Percentiles rank a stretch among this genome's conserved stretches.
These are phyloP conservation scores for Mechanitis messenoides DNA, from an alignment of 2,888 invertebrate genomes.

Conservation along the genomic window DNA sequence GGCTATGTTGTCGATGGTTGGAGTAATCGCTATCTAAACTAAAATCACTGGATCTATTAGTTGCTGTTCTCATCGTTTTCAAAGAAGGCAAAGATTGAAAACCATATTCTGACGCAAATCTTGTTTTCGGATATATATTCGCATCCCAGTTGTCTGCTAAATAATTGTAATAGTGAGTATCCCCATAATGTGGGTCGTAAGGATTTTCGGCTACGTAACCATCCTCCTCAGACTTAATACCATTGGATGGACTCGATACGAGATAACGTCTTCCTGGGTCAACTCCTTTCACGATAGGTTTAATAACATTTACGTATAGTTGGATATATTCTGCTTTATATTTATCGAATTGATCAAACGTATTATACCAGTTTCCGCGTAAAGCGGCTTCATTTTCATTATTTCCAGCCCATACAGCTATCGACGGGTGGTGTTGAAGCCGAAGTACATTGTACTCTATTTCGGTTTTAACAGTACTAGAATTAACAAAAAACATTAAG, in stretches of 20 bases:
- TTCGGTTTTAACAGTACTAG: conserved; percentile 83
- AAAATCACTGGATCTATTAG: conserved; percentile 70
- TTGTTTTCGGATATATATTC: conserved; percentile 84
- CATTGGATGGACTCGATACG: conserved; percentile 95
- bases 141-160: conserved; percentile 87
- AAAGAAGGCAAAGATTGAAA: conserved; percentile 91
- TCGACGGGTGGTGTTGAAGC: conserved; percentile 89
- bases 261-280: conserved; percentile 83
- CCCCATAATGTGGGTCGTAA: conserved; percentile 87
- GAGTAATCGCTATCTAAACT: conserved; percentile 77
- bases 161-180: conserved; percentile 95
- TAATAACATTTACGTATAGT: conserved; percentile 88
- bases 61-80: conserved; percentile 79
- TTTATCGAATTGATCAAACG: conserved; percentile 61
- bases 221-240: conserved; percentile 81
- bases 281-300: conserved; percentile 76
- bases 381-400: conserved; percentile 97
- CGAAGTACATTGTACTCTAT: conserved; percentile 87
- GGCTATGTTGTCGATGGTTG: conserved; percentile 91
- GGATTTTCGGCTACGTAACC: conserved; percentile 88
- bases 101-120: conserved; percentile 98
- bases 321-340: conserved; percentile 87
- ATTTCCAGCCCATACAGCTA: conserved; percentile 95
- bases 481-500: conserved; percentile 31
- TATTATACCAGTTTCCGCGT: conserved; percentile 86